Evolutionary conservation across 2,888 invertebrate species (phyloP).

Genomic region (Sesia bembeciformis): DNA sequence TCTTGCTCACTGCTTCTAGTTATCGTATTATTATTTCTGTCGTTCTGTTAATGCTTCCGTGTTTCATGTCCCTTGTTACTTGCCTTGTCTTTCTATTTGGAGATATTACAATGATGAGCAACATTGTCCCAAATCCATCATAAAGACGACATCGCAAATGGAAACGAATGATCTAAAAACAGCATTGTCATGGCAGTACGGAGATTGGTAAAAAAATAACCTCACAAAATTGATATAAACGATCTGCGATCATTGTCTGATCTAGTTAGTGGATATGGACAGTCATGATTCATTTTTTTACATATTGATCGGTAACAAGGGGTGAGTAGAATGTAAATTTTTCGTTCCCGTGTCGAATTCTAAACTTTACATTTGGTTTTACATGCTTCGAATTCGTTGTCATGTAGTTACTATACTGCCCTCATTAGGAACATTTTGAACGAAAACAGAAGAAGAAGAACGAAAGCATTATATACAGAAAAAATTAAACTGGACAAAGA

Average conservation of each 20-base stretch:
- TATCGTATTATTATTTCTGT: too few species aligned
- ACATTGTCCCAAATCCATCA: too few species aligned
- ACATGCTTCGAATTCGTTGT: too few species aligned
- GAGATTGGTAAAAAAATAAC: slow-evolving; percentile 13
- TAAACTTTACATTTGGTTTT: neutral
- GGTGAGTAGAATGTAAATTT: neutral
- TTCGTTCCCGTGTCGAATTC: neutral
- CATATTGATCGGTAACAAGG: neutral
- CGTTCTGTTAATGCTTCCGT: too few species aligned
- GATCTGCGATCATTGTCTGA: slow-evolving; percentile 8
- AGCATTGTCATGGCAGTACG: neutral
- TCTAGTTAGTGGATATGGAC: neutral
- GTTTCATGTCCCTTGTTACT: too few species aligned
- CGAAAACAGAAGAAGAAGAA: too few species aligned
- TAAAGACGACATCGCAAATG: neutral
- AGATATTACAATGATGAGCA: neutral
- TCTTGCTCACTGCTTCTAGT: too few species aligned
- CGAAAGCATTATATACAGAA: too few species aligned
- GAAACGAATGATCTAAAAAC: neutral
- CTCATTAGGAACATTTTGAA: too few species aligned
- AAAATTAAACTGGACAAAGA: too few species aligned
- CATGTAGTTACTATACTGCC: too few species aligned
- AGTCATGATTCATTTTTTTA: slow-evolving; percentile 13
- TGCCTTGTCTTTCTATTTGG: neutral
- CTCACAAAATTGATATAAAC: slow-evolving; percentile 22